Evolutionary conservation across 2,113 vertebrate genomes (phyloP).

Genomic region (Silurus meridionalis): DNA sequence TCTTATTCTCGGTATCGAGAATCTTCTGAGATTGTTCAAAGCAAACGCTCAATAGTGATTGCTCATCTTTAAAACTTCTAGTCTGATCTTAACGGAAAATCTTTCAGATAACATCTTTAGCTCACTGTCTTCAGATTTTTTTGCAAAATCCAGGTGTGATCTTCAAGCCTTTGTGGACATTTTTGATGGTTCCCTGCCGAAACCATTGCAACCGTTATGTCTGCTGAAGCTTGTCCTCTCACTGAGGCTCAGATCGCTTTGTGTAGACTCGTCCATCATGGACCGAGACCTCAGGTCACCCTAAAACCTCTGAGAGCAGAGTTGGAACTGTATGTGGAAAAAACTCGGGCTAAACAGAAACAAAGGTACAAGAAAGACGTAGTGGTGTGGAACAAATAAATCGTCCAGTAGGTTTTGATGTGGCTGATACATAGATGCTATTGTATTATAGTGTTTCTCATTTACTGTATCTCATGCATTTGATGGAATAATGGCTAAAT

Average conservation of each 20-base stretch:
- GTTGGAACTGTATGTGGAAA: constrained; percentile 74
- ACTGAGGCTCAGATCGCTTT: constrained; percentile 73
- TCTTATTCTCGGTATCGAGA: no score
- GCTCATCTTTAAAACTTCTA: not conserved
- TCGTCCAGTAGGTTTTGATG: not conserved
- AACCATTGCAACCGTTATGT: constrained; percentile 52
- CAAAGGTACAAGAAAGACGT: constrained; percentile 68
- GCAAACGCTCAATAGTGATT: not conserved
- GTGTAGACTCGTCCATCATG: constrained; percentile 74
- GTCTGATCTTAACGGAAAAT: not conserved
- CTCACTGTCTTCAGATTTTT: not conserved
- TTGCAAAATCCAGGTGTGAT: not conserved
- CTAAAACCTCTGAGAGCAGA: constrained; percentile 74
- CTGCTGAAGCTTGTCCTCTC: constrained; percentile 65
- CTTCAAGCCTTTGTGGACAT: not conserved
- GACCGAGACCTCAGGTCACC: constrained; percentile 69
- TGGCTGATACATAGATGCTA: not conserved
- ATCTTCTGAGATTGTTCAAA: no score
- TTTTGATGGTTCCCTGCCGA: not conserved
- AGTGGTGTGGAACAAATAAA: not conserved
- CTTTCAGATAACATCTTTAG: not conserved
- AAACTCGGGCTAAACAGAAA: constrained; percentile 69
- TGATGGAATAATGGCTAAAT: not conserved
- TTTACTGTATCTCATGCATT: no score
- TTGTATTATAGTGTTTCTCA: not conserved